Evolutionary conservation across 2,888 invertebrate genomes (phyloP).

Genomic region (Thera britannica): DNA sequence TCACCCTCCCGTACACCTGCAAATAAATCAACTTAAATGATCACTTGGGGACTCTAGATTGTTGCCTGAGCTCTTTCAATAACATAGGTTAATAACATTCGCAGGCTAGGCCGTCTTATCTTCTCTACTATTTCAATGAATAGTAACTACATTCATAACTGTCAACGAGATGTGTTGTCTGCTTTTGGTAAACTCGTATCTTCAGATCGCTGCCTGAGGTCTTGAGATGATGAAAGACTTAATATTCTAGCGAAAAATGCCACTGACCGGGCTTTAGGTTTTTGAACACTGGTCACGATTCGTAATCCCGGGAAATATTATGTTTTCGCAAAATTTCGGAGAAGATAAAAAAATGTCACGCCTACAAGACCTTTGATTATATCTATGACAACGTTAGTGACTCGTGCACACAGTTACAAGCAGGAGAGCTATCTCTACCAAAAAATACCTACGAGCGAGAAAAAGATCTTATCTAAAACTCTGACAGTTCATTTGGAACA

Average conservation of each 20-base stretch:
- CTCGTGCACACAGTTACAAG: slow-evolving; percentile 7
- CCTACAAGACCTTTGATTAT: slow-evolving; percentile 17
- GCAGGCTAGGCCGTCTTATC: slow-evolving; percentile 9
- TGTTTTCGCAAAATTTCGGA: slow-evolving; percentile 56
- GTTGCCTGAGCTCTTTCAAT: slow-evolving; percentile 14
- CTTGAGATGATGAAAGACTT: slow-evolving; percentile 54
- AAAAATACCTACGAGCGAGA: slow-evolving; percentile 8
- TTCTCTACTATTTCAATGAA: slow-evolving; percentile 12
- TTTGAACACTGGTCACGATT: slow-evolving; percentile 69
- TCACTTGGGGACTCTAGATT: slow-evolving; percentile 6
- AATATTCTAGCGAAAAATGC: slow-evolving; percentile 56
- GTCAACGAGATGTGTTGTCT: slow-evolving; percentile 53
- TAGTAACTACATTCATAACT: slow-evolving; percentile 50
- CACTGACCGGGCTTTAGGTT: slow-evolving; percentile 46
- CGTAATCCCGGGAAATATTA: slow-evolving; percentile 57
- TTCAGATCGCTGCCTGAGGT: slow-evolving; percentile 48
- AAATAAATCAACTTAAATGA: slow-evolving; percentile 15
- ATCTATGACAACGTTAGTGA: slow-evolving; percentile 9
- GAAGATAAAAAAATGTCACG: slow-evolving; percentile 40
- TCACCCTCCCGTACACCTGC: slow-evolving; percentile 32
- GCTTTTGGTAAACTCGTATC: slow-evolving; percentile 59
- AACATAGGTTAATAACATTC: slow-evolving; percentile 26
- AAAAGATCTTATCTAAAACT: not conserved
- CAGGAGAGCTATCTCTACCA: slow-evolving; percentile 7
- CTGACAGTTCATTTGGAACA: not conserved